phyloP scores from a whole-genome alignment of 2,888 invertebrate species.

The Drosophila nr. fundita region DNA sequence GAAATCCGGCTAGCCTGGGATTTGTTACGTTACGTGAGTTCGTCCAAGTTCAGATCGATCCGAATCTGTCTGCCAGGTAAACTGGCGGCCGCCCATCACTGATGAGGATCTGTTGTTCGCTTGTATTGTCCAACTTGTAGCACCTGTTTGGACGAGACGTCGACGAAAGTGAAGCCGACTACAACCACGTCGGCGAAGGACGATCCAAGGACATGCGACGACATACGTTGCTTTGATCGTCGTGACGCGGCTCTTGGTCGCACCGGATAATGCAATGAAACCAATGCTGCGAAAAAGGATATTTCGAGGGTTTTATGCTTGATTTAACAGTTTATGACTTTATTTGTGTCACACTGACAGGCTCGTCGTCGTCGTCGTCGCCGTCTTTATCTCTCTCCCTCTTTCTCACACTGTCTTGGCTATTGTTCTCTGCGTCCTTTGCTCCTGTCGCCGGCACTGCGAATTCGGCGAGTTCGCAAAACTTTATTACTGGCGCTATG shows the following conservation, averaged over 20 bases:
- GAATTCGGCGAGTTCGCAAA: conserved; percentile 44
- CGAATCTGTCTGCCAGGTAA: conserved; percentile 35
- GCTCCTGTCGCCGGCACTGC: conserved; percentile 23
- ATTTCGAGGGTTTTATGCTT: conserved; percentile 70
- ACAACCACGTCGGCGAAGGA: conserved; percentile 2
- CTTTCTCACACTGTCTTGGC: background rate
- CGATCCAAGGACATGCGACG: conserved; percentile 45
- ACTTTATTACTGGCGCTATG: conserved; percentile 78
- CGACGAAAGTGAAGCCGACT: conserved; percentile 61
- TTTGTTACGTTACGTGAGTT: conserved; percentile 64
- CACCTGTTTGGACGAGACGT: conserved; percentile 64
- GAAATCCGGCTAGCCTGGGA: conserved; percentile 66
- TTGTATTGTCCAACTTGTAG: conserved; percentile 63
- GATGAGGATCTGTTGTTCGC: conserved; percentile 61
- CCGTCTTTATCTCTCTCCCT: conserved; percentile 12
- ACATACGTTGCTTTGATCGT: conserved; percentile 1
- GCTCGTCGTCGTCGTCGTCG: conserved; percentile 1
- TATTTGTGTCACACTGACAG: conserved; percentile 53
- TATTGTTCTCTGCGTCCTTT: conserved; percentile 18
- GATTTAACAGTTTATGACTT: conserved; percentile 78
- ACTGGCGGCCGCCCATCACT: conserved; percentile 47
- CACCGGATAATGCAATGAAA: conserved; percentile 64
- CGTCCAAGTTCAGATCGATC: conserved; percentile 24
- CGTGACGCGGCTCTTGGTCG: conserved; percentile 60
- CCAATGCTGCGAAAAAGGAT: conserved; percentile 72